Conservation (phyloP, 2,797 vertebrate species). For the Centroberyx gerrardi region DNA sequence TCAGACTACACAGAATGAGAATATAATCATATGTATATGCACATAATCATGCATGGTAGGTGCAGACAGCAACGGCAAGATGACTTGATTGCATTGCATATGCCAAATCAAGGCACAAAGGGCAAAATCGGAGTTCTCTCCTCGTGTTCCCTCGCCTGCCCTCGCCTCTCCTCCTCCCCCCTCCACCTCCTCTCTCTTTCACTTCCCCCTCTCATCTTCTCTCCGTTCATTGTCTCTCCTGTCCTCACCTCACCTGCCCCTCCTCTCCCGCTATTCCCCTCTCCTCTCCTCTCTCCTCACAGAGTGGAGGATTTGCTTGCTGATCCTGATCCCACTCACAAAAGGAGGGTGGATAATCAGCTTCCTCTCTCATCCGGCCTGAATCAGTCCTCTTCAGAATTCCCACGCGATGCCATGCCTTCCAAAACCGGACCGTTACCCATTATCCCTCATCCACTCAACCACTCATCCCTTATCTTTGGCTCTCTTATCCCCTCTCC, state of each 20-base stretch:
- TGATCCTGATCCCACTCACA: slow-evolving; percentile 76
- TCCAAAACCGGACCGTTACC: slow-evolving; percentile 62
- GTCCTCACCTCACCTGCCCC: slow-evolving; percentile 42
- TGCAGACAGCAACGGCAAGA: slow-evolving; percentile 16
- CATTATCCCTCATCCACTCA: slow-evolving; percentile 76
- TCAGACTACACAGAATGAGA: slow-evolving; percentile 31
- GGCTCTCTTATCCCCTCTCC: slow-evolving; percentile 42
- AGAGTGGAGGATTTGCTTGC: slow-evolving; percentile 67
- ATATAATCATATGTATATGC: slow-evolving; percentile 48
- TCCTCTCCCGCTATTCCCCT: slow-evolving; percentile 10
- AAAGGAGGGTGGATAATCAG: slow-evolving; percentile 76
- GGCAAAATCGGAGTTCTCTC: slow-evolving; percentile 26
- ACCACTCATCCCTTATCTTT: slow-evolving; percentile 72
- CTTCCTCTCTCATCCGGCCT: slow-evolving; percentile 72
- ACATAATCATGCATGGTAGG: slow-evolving; percentile 40
- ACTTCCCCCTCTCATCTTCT: background rate
- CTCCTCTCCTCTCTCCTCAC: slow-evolving; percentile 31
- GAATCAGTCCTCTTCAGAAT: slow-evolving; percentile 64
- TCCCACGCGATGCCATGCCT: slow-evolving; percentile 61
- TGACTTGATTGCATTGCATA: slow-evolving; percentile 57
- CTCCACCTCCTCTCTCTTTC: background rate
- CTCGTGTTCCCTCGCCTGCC: background rate
- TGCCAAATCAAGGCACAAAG: slow-evolving; percentile 51
- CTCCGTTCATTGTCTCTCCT: slow-evolving; percentile 35
- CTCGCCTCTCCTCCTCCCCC: background rate